phyloP scores from a whole-genome alignment of 2,888 invertebrate genomes.

The Lamproptera curius region DNA sequence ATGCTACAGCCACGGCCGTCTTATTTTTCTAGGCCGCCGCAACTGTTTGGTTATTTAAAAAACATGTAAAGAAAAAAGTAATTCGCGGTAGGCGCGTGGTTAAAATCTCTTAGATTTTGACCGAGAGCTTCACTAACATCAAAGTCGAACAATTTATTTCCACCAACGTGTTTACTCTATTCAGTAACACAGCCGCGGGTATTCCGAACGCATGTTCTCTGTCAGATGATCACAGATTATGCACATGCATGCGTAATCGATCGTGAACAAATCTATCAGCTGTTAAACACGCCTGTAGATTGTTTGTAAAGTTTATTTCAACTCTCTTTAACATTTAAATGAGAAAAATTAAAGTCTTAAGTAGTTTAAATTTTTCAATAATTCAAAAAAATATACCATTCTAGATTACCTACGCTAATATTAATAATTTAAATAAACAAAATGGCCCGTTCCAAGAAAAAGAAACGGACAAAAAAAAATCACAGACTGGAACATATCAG shows the following conservation, averaged over 20 bases:
- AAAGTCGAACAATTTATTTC: conserved; percentile 23
- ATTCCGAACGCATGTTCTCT: conserved; percentile 25
- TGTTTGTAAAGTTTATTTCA: too few relatives aligned
- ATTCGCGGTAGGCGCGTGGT: conserved; percentile 8
- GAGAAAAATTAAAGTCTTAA: too few relatives aligned
- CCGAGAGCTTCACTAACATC: conserved; percentile 17
- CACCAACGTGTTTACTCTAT: conserved; percentile 26
- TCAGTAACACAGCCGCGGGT: conserved; percentile 20
- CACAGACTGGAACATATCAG: background rate
- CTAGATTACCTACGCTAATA: too few relatives aligned
- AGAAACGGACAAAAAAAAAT: background rate
- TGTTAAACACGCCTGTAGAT: too few relatives aligned
- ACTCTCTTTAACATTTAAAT: too few relatives aligned
- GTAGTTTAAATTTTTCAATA: too few relatives aligned
- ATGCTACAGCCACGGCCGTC: too few relatives aligned
- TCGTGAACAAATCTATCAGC: conserved; percentile 12
- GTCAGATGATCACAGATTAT: conserved; percentile 27
- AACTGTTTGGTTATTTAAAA: too few relatives aligned
- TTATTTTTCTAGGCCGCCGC: too few relatives aligned
- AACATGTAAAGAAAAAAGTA: background rate
- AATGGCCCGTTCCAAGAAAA: background rate
- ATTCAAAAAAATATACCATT: too few relatives aligned
- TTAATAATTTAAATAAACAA: background rate
- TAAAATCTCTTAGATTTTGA: conserved; percentile 6
- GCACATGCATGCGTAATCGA: conserved; percentile 19